These are phyloP conservation scores for Eriosoma lanigerum DNA, from an alignment of 1,140 invertebrate genomes.

Conservation along the genomic window DNA sequence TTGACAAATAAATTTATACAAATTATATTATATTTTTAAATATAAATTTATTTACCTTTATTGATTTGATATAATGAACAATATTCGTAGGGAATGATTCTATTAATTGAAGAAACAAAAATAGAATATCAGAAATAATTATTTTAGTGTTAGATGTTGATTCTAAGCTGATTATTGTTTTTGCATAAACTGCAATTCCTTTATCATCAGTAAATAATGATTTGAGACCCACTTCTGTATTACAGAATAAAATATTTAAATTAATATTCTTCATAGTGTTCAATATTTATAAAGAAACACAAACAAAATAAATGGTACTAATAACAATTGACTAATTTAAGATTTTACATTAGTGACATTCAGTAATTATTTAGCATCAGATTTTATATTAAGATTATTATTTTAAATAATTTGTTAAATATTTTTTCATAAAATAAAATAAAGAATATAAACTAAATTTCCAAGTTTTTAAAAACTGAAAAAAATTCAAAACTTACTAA, in stretches of 20 bases:
- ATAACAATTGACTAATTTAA: too few species aligned
- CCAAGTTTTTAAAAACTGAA: too few species aligned
- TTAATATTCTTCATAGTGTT: not conserved
- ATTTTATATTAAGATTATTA: not conserved
- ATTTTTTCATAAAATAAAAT: too few species aligned
- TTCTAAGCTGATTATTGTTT: not conserved
- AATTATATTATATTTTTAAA: not conserved
- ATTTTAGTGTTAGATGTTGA: not conserved
- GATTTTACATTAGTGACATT: too few species aligned
- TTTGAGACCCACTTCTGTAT: conserved; percentile 7
- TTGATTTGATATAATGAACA: not conserved
- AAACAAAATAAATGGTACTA: not conserved
- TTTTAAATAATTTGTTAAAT: not conserved
- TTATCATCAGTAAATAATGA: not conserved
- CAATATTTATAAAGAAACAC: not conserved
- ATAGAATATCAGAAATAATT: conserved; percentile 10
- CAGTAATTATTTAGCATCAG: too few species aligned
- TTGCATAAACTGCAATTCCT: conserved; percentile 19
- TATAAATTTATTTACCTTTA: conserved; percentile 7
- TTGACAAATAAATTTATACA: not conserved
- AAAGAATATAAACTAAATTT: too few species aligned
- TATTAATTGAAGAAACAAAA: conserved; percentile 20
- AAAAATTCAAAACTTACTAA: too few species aligned
- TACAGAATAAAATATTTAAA: not conserved
- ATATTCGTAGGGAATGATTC: conserved; percentile 4